Evolutionary conservation across 1,140 invertebrate species (phyloP), one percentile per base, ranked within the genome.

Genomic region (Acyrthosiphon pisum): DNA sequence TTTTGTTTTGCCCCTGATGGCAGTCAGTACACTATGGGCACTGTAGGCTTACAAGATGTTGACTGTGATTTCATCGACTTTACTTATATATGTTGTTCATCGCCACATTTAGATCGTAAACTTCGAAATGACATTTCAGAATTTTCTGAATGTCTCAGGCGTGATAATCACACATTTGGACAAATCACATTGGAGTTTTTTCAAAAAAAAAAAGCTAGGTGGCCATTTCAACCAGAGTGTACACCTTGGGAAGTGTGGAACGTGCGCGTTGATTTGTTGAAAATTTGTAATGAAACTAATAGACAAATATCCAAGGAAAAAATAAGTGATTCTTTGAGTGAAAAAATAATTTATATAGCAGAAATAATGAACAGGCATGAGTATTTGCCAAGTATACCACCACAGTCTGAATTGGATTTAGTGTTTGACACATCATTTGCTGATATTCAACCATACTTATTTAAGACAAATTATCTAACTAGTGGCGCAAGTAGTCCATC

Each of bases 161-260:
- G 96, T 94, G 97, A 97, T 94, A 97, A 97, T 90, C 96, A 96
- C 0, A 96, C 96, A 18, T 96, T 96, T 6, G 98, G 98, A 3
- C 97, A 99, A 95, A 99, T 99, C 94, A 98, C 98, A 56, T 96
- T 99, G 87, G 98, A 99, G 95, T 99, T 99, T 96, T 99, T 98
- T 95, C 98, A 99, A 95, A 98, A 97, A 95, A 98, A 98, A 94
- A 97, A 97, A 94, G 97, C 97, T 89, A 96, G 97, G 88, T 99
- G 98, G 98, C 97, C 97, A 18, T 98, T 99, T 94, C 53, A 97
- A 93, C 96, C 97, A 18, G 98, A 99, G 94, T 98, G 97, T 94
- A 98, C 98, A 94, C 98, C 99, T 0, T 99, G 99, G 99, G 99
- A 99, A 95, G 98, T 99, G 26, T 99, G 99, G 99, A 99, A 98